Conservation (phyloP, 2,797 vertebrate genomes). For the Channallabes apus region DNA sequence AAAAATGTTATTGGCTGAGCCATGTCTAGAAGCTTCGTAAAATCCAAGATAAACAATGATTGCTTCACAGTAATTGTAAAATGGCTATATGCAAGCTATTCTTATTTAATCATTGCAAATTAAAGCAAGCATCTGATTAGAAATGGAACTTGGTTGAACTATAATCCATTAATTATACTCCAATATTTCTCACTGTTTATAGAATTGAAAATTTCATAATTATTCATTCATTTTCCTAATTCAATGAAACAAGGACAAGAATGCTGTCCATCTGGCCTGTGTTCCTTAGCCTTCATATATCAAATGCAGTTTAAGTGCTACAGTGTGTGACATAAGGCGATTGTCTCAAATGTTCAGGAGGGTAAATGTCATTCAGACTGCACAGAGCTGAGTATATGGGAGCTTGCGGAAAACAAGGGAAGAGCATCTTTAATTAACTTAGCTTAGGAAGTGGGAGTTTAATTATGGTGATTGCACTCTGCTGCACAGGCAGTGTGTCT, state of each 20-base stretch:
- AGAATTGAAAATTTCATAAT: not conserved
- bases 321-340: not conserved
- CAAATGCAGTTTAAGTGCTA: slow-evolving; percentile 1
- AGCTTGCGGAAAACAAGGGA: slow-evolving; percentile 10
- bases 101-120: not conserved
- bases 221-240: not conserved
- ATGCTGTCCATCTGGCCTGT: not conserved
- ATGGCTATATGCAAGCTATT: not conserved
- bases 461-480: slow-evolving; percentile 68
- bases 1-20: not conserved
- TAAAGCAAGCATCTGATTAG: not conserved
- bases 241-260: not conserved
- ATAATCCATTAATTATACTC: not conserved
- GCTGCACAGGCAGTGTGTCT: slow-evolving; percentile 52
- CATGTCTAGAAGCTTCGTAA: not conserved
- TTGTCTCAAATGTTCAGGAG: slow-evolving; percentile 14
- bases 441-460: slow-evolving; percentile 50
- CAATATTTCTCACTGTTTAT: not conserved
- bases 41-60: not conserved
- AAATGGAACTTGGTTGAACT: not conserved
- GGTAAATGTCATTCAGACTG: slow-evolving; percentile 49
- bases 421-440: slow-evolving; percentile 60
- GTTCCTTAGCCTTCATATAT: not conserved
- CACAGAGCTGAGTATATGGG: slow-evolving; percentile 29
- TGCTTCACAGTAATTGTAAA: not conserved